These are phyloP conservation scores for Acleris emargana DNA, from an alignment of 2,888 invertebrate genomes.

Conservation along the genomic window DNA sequence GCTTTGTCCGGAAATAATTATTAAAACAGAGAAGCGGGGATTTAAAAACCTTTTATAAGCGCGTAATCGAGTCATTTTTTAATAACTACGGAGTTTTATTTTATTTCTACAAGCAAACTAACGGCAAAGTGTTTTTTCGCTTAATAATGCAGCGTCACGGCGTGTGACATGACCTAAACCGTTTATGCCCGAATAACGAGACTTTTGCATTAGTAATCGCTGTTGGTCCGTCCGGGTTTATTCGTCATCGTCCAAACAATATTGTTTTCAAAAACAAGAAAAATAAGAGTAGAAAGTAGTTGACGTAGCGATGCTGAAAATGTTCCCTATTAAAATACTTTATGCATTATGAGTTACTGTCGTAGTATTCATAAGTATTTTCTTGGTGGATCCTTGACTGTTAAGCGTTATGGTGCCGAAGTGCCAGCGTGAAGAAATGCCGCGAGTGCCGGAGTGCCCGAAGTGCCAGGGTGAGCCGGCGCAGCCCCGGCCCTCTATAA, in stretches of 20 bases:
- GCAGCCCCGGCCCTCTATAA: constrained; percentile 54
- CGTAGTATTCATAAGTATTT: too few relatives aligned
- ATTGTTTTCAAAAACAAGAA: too few relatives aligned
- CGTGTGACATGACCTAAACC: not conserved
- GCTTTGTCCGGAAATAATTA: too few relatives aligned
- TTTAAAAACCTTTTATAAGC: constrained; percentile 9
- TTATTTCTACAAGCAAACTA: not conserved
- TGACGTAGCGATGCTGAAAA: too few relatives aligned
- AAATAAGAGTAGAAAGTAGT: too few relatives aligned
- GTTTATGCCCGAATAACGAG: constrained; percentile 2
- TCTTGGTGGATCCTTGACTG: not conserved
- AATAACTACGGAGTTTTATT: constrained; percentile 6
- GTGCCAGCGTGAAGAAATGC: not conserved
- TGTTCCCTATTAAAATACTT: too few relatives aligned
- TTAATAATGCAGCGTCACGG: constrained; percentile 8
- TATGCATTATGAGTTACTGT: too few relatives aligned
- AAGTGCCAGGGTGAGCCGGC: constrained; percentile 1
- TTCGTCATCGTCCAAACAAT: too few relatives aligned
- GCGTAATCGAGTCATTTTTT: not conserved
- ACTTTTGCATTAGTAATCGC: constrained; percentile 23
- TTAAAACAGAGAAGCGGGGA: too few relatives aligned
- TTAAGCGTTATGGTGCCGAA: not conserved
- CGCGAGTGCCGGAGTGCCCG: not conserved
- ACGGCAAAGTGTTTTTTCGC: not conserved
- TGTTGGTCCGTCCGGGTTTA: not conserved